Evolutionary conservation across 2,113 vertebrate species (phyloP), one percentile per base, ranked within the genome.

Genomic region (Gobiocypris rarus): DNA sequence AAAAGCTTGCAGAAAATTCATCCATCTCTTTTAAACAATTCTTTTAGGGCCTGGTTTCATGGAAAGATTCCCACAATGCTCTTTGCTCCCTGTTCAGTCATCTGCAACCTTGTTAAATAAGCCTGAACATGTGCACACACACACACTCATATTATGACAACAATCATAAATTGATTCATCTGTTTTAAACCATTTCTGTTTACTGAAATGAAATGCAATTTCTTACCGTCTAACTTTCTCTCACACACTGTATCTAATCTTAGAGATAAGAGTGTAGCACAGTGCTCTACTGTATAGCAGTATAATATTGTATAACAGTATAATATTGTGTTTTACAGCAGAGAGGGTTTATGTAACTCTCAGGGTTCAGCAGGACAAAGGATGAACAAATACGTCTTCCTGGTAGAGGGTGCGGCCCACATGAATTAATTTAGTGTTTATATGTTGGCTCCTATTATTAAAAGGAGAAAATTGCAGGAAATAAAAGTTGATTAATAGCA

Each of bases 221-320:
- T 8, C 41, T 48, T 14, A 43, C 10, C 43, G 4, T 43, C 38
- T 26, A 43, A 48, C 70, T 48, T 48, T 73, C 13, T 73, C 70
- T 71, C 22, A 71, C 22, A 74, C 70, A 74, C 41, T 45, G 69
- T 71, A 45, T 24, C 1, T 48, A n/a, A 74, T 74, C 70, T 74
- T 24, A n/a, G 9, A 74, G 70, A 83, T 73, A 83, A 48, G 54
- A 63, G 38, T 71, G 54, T 78, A 67, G 45, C 59, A 70, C 63
- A 71, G 48, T 84, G 28, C 63, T 71, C 15, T 56, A 61, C 71
- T 50, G 26, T 22, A 69, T 28, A 26, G 70, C 26, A 48, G 26
- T n/a, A n/a, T n/a, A n/a, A n/a, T n/a, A n/a, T n/a, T n/a, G n/a
- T n/a, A n/a, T n/a, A n/a, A n/a, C n/a, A n/a, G n/a, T n/a, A n/a